These are phyloP conservation scores for Sphyrna mokarran DNA, from an alignment of 2,113 vertebrate genomes.

Conservation along the genomic window DNA sequence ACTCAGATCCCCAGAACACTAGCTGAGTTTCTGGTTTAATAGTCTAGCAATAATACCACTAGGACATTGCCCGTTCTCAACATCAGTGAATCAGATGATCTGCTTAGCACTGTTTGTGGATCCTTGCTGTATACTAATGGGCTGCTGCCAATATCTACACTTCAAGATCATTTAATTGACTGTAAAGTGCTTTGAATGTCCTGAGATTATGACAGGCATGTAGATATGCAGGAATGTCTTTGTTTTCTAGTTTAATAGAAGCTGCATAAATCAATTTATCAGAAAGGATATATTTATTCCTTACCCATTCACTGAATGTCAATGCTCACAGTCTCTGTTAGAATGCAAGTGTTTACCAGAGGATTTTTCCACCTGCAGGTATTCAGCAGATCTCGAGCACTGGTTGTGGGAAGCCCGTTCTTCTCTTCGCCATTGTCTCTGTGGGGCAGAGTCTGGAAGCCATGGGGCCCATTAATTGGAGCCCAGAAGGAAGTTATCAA, in stretches of 20 bases:
- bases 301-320: not conserved
- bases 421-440: not conserved
- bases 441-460: slow-evolving; percentile 22
- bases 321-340: not conserved
- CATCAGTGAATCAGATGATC: no score
- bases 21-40: no score
- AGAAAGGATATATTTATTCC: not conserved
- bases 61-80: no score
- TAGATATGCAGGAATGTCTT: not conserved
- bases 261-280: not conserved
- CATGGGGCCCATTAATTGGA: not conserved
- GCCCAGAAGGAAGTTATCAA: slow-evolving; percentile 29
- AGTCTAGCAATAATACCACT: no score
- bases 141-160: not conserved
- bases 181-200: not conserved
- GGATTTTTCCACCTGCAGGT: not conserved
- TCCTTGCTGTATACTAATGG: not conserved
- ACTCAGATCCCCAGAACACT: no score
- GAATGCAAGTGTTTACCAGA: not conserved
- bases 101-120: no score
- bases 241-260: not conserved
- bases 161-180: not conserved
- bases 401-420: slow-evolving; percentile 20
- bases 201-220: not conserved
- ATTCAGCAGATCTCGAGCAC: not conserved